phyloP scores from a whole-genome alignment of 2,888 invertebrate genomes.

The Platycnemis pennipes region DNA sequence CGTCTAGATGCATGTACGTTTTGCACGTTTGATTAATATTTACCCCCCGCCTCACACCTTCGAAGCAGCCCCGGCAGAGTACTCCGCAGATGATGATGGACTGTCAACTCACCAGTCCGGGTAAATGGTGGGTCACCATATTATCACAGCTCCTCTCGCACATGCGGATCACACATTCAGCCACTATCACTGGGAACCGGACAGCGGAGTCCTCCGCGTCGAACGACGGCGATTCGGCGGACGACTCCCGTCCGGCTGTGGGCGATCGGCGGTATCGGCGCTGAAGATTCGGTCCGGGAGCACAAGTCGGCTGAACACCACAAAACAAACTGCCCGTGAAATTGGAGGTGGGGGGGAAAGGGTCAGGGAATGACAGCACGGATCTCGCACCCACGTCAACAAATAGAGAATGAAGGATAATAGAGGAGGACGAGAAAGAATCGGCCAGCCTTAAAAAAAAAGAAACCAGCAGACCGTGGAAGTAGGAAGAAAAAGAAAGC shows the following conservation, averaged over 20 bases:
- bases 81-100: too few species aligned
- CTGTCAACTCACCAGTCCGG: slow-evolving; percentile 53
- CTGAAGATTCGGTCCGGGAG: not conserved
- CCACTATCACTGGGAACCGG: not conserved
- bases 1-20: too few species aligned
- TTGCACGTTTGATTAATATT: too few species aligned
- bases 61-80: too few species aligned
- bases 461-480: not conserved
- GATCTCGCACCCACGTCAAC: not conserved
- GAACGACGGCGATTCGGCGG: not conserved
- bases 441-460: not conserved
- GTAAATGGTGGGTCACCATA: slow-evolving; percentile 62
- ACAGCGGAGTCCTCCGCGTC: not conserved
- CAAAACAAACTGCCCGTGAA: not conserved
- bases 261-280: not conserved
- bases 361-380: not conserved
- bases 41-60: too few species aligned
- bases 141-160: slow-evolving; percentile 42
- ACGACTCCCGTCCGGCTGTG: not conserved
- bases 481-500: not conserved
- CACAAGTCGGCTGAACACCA: not conserved
- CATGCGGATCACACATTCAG: slow-evolving; percentile 56
- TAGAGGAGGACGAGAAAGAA: not conserved
- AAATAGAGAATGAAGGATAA: too few species aligned
- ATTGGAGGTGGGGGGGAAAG: not conserved